A percentile compares a stretch with the other conserved stretches of the same genome.
Conservation (phyloP, 2,888 invertebrate genomes). For the Drosophila monieri region DNA sequence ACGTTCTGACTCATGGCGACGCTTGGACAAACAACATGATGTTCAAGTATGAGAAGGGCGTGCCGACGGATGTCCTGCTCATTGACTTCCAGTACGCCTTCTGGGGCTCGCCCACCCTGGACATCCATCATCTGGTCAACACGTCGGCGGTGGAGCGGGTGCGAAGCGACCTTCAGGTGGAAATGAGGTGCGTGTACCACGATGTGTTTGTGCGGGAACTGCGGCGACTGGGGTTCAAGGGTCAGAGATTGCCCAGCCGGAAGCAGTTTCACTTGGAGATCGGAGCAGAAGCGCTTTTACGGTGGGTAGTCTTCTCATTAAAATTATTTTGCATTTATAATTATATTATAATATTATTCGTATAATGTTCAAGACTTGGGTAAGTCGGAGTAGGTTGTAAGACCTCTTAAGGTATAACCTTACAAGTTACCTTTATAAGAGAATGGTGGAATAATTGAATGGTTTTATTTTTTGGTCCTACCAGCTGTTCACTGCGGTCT, state of each 20-base stretch:
- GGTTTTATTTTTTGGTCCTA: background rate
- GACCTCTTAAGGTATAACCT: no score
- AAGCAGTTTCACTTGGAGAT: slow-evolving; percentile 72
- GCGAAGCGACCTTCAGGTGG: slow-evolving; percentile 66
- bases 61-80: slow-evolving; percentile 70
- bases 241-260: slow-evolving; percentile 70
- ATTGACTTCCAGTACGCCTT: slow-evolving; percentile 81
- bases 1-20: slow-evolving; percentile 80
- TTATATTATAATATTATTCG: no score
- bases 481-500: slow-evolving; percentile 76
- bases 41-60: slow-evolving; percentile 70
- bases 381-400: no score
- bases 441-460: background rate
- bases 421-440: no score
- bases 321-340: background rate
- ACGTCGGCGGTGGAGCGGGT: slow-evolving; percentile 75
- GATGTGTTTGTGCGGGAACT: slow-evolving; percentile 61
- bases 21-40: slow-evolving; percentile 82
- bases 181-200: slow-evolving; percentile 76
- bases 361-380: no score
- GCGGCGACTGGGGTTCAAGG: slow-evolving; percentile 57
- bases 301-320: slow-evolving; percentile 48
- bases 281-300: slow-evolving; percentile 72
- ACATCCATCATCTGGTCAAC: slow-evolving; percentile 80
- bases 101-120: slow-evolving; percentile 80